Conservation (phyloP, 2,888 invertebrate genomes). For the Merodon equestris region DNA sequence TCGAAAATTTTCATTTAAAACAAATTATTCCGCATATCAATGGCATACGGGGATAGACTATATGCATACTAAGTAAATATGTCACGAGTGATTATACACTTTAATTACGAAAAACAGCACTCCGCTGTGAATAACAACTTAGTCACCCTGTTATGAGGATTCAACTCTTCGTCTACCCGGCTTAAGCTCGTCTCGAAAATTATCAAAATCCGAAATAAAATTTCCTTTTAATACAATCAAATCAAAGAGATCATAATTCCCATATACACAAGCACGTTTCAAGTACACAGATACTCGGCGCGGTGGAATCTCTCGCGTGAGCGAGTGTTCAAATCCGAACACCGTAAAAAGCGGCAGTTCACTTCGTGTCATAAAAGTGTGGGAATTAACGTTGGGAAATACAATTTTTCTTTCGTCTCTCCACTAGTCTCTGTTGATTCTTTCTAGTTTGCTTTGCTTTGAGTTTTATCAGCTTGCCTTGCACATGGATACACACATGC, state of each 20-base stretch:
- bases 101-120: too few relatives aligned
- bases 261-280: too few relatives aligned
- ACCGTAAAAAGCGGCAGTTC: constrained; percentile 61
- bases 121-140: neutral
- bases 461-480: constrained; percentile 30
- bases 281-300: neutral
- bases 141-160: constrained; percentile 22
- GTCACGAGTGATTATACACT: too few relatives aligned
- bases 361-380: constrained; percentile 62
- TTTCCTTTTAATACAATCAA: constrained; percentile 22
- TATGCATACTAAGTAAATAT: too few relatives aligned
- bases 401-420: constrained; percentile 31
- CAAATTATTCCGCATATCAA: too few relatives aligned
- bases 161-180: too few relatives aligned
- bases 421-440: too few relatives aligned
- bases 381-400: constrained; percentile 63
- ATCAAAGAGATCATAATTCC: too few relatives aligned
- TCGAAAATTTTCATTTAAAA: too few relatives aligned
- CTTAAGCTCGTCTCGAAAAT: constrained; percentile 16
- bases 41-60: too few relatives aligned
- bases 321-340: constrained; percentile 32
- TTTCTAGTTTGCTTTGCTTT: constrained; percentile 23
- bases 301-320: constrained; percentile 46
- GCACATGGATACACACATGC: neutral
- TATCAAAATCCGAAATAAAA: too few relatives aligned